Conservation (phyloP, 1,140 invertebrate genomes). For the Anastatus disparis region DNA sequence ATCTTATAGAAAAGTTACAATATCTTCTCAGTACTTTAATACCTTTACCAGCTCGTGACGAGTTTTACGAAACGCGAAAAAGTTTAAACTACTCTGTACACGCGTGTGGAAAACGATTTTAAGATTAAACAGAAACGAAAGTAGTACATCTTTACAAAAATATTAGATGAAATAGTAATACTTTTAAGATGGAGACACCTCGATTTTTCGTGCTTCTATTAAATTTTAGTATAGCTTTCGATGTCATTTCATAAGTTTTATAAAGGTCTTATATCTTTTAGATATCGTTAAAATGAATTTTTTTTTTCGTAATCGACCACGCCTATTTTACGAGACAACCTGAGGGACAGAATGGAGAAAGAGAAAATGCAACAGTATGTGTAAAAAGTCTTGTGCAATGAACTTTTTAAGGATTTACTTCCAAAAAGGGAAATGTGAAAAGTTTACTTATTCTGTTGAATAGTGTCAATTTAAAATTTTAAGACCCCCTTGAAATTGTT, state of each 20-base stretch:
- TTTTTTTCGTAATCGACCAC: not conserved
- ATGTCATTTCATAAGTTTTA: conserved; percentile 6
- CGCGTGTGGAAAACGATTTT: not conserved
- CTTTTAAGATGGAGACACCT: not conserved
- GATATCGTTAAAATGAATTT: not conserved
- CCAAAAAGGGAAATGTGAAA: too few species aligned
- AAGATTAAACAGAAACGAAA: too few species aligned
- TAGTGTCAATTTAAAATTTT: too few species aligned
- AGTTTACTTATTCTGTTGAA: too few species aligned
- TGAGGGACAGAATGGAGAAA: too few species aligned
- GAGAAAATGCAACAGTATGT: too few species aligned
- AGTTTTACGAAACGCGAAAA: conserved; percentile 17
- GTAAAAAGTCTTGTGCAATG: too few species aligned
- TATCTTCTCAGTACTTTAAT: conserved; percentile 20
- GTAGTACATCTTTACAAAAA: too few species aligned
- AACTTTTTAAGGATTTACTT: too few species aligned
- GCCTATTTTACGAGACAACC: not conserved
- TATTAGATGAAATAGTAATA: conserved; percentile 1
- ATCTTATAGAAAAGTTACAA: conserved; percentile 8
- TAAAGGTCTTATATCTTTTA: not conserved
- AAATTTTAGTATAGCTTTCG: too few species aligned
- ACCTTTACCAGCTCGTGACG: not conserved
- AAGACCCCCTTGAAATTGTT: too few species aligned
- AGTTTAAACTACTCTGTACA: not conserved
- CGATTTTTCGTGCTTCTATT: not conserved